Evolutionary conservation across 2,113 vertebrate species (phyloP).

Genomic region (Turdus rufiventris): DNA sequence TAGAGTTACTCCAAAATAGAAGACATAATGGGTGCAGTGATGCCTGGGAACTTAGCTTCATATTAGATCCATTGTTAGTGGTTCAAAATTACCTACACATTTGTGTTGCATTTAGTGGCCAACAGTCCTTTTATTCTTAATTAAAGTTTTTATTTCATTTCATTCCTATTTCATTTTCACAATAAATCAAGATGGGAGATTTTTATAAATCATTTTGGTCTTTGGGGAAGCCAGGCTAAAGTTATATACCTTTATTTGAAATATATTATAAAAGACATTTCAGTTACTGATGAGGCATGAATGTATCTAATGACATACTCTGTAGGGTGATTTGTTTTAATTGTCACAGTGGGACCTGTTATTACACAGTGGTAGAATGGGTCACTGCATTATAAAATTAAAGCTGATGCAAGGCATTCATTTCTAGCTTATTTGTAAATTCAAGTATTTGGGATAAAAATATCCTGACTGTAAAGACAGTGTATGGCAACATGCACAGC

Average conservation of each 20-base stretch:
- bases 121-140: conserved; percentile 32
- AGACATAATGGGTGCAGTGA: not conserved
- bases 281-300: conserved; percentile 89
- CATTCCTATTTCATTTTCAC: conserved; percentile 7
- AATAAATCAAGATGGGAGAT: not conserved
- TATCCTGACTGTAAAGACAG: conserved; percentile 66
- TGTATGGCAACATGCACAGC: not conserved
- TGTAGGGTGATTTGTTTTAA: conserved; percentile 92
- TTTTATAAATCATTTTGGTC: conserved; percentile 34
- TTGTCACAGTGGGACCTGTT: conserved; percentile 87
- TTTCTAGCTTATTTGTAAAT: conserved; percentile 88
- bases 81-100: not conserved
- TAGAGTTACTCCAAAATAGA: not conserved
- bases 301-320: conserved; percentile 81
- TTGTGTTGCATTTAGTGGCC: conserved; percentile 27
- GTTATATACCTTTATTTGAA: conserved; percentile 70
- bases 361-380: conserved; percentile 83
- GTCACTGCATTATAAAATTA: conserved; percentile 91
- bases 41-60: not conserved
- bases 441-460: conserved; percentile 75
- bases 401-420: conserved; percentile 78
- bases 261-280: conserved; percentile 84
- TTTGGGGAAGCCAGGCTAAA: not conserved
- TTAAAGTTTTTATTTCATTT: conserved; percentile 11
- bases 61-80: not conserved